Evolutionary conservation across 2,113 vertebrate species (phyloP).

Genomic region (Kryptolebias marmoratus): DNA sequence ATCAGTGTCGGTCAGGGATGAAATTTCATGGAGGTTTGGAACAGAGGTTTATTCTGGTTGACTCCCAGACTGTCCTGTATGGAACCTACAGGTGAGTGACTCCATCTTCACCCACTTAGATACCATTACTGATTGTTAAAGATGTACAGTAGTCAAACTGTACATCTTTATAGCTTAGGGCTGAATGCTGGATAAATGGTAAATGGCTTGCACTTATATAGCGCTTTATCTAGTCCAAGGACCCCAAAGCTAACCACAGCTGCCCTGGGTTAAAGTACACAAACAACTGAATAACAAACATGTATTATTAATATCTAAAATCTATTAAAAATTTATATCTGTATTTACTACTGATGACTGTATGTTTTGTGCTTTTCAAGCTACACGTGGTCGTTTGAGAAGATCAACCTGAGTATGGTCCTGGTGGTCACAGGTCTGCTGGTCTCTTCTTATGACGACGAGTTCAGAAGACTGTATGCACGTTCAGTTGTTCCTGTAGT

Average conservation of each 20-base stretch:
- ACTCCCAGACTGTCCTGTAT: slow-evolving; percentile 89
- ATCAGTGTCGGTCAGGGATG: slow-evolving; percentile 87
- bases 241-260: too few species aligned
- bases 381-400: slow-evolving; percentile 94
- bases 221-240: too few species aligned
- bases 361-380: slow-evolving; percentile 68
- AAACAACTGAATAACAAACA: too few species aligned
- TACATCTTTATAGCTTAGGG: background rate
- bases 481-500: slow-evolving; percentile 81
- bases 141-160: too few species aligned
- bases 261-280: background rate
- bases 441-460: slow-evolving; percentile 90
- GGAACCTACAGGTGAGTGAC: slow-evolving; percentile 86
- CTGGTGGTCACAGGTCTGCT: slow-evolving; percentile 91
- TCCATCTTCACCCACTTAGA: background rate
- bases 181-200: background rate
- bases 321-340: too few species aligned
- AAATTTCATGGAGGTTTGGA: slow-evolving; percentile 91
- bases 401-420: slow-evolving; percentile 92
- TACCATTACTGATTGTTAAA: background rate
- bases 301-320: too few species aligned
- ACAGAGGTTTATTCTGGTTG: slow-evolving; percentile 90
- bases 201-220: too few species aligned
- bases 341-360: background rate
- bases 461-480: slow-evolving; percentile 90